Evolutionary conservation across 2,113 vertebrate genomes (phyloP).

Genomic region (Lagenorhynchus albirostris): DNA sequence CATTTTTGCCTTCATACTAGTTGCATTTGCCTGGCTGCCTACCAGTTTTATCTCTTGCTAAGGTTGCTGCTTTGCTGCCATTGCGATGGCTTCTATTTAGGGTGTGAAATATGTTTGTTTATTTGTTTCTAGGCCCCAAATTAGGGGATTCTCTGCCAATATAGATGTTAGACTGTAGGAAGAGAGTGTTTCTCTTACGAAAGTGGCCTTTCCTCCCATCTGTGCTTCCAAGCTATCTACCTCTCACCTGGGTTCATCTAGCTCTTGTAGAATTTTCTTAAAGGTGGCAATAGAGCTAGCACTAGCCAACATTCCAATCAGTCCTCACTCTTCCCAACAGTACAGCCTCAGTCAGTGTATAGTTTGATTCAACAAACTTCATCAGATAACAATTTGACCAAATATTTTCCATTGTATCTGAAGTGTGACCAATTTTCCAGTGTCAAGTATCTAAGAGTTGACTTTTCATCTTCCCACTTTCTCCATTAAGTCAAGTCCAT

Average conservation of each 20-base stretch:
- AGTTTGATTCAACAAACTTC: neutral
- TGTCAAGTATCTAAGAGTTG: neutral
- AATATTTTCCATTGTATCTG: neutral
- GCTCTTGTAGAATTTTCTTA: neutral
- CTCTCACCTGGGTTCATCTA: neutral
- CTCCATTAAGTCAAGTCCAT: neutral
- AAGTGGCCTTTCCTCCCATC: neutral
- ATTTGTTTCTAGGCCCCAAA: neutral
- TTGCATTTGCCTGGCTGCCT: neutral
- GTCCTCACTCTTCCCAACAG: neutral
- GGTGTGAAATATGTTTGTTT: neutral
- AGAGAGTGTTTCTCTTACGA: neutral
- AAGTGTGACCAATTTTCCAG: neutral
- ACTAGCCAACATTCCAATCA: neutral
- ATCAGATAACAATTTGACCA: neutral
- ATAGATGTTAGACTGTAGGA: neutral
- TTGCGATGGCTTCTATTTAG: neutral
- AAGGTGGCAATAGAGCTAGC: neutral
- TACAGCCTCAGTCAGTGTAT: neutral
- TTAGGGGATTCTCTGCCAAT: slow-evolving; percentile 17
- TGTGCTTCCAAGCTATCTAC: neutral
- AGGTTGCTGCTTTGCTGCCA: neutral
- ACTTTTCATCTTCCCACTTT: neutral
- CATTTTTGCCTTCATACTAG: neutral
- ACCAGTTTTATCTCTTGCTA: neutral